Conservation (phyloP, 2,888 invertebrate genomes). For the Eustalomyia histrio region DNA sequence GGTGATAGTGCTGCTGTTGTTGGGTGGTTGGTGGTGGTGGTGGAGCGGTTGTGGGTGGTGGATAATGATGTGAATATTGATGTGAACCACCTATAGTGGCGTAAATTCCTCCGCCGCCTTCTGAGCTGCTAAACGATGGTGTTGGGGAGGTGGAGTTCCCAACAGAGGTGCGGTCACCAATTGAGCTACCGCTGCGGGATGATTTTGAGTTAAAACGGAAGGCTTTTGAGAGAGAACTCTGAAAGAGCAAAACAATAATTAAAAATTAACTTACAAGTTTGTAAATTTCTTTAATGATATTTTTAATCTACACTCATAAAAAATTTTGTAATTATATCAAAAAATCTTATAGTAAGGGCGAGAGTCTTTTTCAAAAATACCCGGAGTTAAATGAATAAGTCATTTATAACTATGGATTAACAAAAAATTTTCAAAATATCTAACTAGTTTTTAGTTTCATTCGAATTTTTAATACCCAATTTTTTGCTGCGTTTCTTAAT, state of each 20-base stretch:
- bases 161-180: constrained; percentile 77
- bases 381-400: too few species aligned
- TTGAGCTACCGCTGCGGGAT: constrained; percentile 70
- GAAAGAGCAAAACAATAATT: constrained; percentile 13
- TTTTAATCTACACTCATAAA: too few species aligned
- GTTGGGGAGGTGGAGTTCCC: constrained; percentile 80
- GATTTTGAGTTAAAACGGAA: constrained; percentile 79
- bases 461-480: too few species aligned
- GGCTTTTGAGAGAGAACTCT: constrained; percentile 80
- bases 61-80: constrained; percentile 69
- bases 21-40: constrained; percentile 77
- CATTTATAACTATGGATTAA: too few species aligned
- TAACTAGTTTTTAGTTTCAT: too few species aligned
- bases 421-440: too few species aligned
- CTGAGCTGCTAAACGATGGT: constrained; percentile 79
- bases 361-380: too few species aligned
- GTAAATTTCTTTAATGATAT: too few species aligned
- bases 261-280: not conserved
- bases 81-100: constrained; percentile 78
- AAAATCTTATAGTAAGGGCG: too few species aligned
- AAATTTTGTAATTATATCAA: too few species aligned
- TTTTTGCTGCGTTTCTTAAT: too few species aligned
- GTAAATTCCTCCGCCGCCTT: constrained; percentile 79
- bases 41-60: constrained; percentile 77
- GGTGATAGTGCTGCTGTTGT: constrained; percentile 76